Base-by-base conservation (phyloP, 2,113 vertebrate genomes). In the Craseonycteris thonglongyai region DNA sequence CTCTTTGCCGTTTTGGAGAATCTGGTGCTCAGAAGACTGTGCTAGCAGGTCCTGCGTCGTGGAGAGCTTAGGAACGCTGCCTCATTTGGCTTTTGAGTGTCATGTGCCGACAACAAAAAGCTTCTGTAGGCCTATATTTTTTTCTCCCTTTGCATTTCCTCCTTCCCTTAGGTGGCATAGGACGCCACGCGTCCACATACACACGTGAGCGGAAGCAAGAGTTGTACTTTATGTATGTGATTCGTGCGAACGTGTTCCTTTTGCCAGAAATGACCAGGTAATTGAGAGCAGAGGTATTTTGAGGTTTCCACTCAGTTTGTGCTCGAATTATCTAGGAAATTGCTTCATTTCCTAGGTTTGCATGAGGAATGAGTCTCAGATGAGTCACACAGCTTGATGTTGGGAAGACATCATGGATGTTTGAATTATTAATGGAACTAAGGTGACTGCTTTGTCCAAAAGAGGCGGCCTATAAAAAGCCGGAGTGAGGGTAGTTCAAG, bases 121-220 rank as follows among this genome's bases (percentile, higher is more conserved):
- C 30, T 83, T 49, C 38, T 45, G 21, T 49, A 0, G 26, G 47
- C 15, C 61, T 28, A 11, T 28, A 33, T 15, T 47, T 13, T 58
- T 16, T 1, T 16, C 30, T 21, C 15, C 14, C 6, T 81, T n/a
- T 71, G 35, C 21, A 1, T 24, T 21, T 26, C 33, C 24, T 11
- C 1, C 22, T 88, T 47, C 8, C 12, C 14, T 6, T 19, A 10
- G 49, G 33, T 58, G 24, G 1, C 22, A 0, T 0, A 5, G 38
- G n/a, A 18, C 2, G 11, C 11, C 1, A 0, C 0, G 13, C 40
- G 56, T 10, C n/a, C 45, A 8, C 14, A 9, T 71, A 24, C 26
- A 10, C 4, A 0, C 18, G 61, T 18, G 33, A 45, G 21, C 49
- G 8, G 54, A 63, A 18, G 35, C 7, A 6, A 61, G 16, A 11